Evolutionary conservation across 2,113 vertebrate genomes (phyloP).

Genomic region (Phoenicopterus ruber): DNA sequence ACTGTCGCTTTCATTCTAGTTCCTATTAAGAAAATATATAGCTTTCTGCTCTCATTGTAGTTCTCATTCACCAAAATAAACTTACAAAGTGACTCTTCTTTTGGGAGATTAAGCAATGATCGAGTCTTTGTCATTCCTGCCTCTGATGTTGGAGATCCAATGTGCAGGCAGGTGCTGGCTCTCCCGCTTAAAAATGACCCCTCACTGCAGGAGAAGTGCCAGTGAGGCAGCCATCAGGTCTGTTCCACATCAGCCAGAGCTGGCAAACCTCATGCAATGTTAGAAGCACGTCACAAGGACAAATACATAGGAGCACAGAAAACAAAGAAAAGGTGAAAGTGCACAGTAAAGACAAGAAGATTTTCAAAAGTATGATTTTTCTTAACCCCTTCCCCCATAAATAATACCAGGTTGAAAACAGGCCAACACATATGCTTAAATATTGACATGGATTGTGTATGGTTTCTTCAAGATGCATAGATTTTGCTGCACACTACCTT

Average conservation of each 20-base stretch:
- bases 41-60: not conserved
- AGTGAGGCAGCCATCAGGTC: not conserved
- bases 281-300: not conserved
- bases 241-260: not conserved
- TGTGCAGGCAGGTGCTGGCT: accelerated
- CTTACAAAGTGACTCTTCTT: not conserved
- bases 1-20: not conserved
- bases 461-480: not conserved
- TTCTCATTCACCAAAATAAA: not conserved
- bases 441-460: not conserved
- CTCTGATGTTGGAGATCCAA: not conserved
- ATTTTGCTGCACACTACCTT: not conserved
- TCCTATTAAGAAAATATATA: not conserved
- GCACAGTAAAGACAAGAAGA: not conserved
- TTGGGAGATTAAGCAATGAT: not conserved
- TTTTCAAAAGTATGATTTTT: not conserved
- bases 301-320: not conserved
- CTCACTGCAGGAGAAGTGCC: not conserved
- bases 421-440: not conserved
- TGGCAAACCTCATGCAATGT: not conserved
- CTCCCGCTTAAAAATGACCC: not conserved
- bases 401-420: not conserved
- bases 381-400: not conserved
- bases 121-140: not conserved
- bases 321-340: not conserved